Evolutionary conservation across 2,113 vertebrate species (phyloP).

Genomic region (Carollia perspicillata): DNA sequence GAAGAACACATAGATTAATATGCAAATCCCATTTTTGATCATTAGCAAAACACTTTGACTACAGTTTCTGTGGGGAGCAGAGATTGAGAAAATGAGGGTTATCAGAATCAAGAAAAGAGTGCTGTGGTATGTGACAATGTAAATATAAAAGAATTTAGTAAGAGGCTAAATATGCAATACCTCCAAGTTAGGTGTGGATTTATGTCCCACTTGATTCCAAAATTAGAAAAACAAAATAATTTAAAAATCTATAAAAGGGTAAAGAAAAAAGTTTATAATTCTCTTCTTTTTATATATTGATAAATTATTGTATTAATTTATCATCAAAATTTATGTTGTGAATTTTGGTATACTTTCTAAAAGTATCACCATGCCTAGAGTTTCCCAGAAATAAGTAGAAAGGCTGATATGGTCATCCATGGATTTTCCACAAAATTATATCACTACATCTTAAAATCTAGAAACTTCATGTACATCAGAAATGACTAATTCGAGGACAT

Average conservation of each 20-base stretch:
- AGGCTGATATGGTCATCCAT: neutral
- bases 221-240: conserved; percentile 17
- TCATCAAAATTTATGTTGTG: neutral
- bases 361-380: neutral
- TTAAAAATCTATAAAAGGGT: neutral
- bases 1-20: neutral
- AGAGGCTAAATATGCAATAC: neutral
- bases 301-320: neutral
- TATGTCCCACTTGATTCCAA: neutral
- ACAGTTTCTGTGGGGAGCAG: neutral
- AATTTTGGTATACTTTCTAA: neutral
- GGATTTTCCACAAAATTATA: neutral
- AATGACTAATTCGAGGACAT: neutral
- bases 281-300: neutral
- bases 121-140: neutral
- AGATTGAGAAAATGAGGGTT: neutral
- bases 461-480: neutral
- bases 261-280: neutral
- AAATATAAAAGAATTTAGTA: neutral
- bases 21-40: neutral
- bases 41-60: neutral
- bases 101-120: neutral
- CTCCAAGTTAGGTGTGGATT: neutral
- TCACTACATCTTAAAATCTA: neutral
- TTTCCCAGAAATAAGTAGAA: neutral